Conservation (phyloP, 2,113 vertebrate genomes). For the Macrotus californicus region DNA sequence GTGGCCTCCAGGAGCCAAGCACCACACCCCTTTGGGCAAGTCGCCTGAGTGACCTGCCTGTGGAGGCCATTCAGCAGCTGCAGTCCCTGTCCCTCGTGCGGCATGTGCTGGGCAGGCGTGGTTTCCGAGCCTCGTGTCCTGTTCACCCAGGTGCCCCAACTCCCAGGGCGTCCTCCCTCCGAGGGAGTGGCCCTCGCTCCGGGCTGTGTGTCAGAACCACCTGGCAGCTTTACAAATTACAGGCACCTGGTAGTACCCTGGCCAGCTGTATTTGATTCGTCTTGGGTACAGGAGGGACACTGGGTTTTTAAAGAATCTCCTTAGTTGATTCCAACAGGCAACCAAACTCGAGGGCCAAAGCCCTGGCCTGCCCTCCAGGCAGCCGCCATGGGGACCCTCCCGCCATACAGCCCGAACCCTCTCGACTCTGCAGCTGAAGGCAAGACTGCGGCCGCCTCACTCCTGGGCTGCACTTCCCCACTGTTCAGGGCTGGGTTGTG, state of each 20-base stretch:
- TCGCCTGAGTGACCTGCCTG: background rate
- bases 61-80: background rate
- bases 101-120: background rate
- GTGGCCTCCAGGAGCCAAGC: fast-evolving
- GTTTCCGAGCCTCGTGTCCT: fast-evolving
- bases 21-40: background rate
- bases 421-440: background rate
- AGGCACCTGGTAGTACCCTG: fast-evolving
- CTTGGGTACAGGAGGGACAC: background rate
- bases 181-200: background rate
- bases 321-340: background rate
- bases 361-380: fast-evolving
- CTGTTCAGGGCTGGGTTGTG: background rate
- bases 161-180: background rate
- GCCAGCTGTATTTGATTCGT: fast-evolving
- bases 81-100: fast-evolving
- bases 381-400: background rate
- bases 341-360: background rate
- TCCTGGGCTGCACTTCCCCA: background rate
- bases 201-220: background rate
- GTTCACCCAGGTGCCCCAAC: fast-evolving
- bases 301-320: background rate
- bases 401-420: background rate
- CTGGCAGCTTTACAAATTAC: background rate
- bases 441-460: fast-evolving